These are phyloP conservation scores for Raja brachyura DNA, from an alignment of 2,113 vertebrate genomes.

Conservation along the genomic window DNA sequence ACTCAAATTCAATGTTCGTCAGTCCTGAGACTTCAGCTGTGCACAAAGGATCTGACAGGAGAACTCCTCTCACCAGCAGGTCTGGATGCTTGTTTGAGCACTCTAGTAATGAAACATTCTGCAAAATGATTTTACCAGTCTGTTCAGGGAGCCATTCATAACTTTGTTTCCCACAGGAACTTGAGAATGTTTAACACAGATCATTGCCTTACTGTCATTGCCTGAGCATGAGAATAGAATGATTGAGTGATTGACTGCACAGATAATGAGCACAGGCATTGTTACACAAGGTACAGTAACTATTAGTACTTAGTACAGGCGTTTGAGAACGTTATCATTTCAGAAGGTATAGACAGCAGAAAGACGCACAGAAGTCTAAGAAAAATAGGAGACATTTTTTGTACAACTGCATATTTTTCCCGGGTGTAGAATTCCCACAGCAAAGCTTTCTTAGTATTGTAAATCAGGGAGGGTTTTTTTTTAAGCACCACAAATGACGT, in stretches of 20 bases:
- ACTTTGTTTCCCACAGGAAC: no score
- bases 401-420: background rate
- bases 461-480: no score
- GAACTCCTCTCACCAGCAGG: no score
- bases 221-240: background rate
- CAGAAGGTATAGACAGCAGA: background rate
- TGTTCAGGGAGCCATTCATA: no score
- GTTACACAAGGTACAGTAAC: background rate
- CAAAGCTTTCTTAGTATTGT: background rate
- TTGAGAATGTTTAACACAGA: no score
- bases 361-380: background rate
- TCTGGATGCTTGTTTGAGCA: no score
- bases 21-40: no score
- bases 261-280: background rate
- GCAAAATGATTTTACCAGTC: no score
- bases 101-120: no score
- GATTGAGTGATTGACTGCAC: background rate
- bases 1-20: no score
- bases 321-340: background rate
- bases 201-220: no score
- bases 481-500: background rate
- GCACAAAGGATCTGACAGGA: no score
- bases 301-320: background rate
- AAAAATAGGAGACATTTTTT: background rate
- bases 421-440: background rate